Conservation (phyloP, 2,797 vertebrate species). For the Anguilla megastoma region DNA sequence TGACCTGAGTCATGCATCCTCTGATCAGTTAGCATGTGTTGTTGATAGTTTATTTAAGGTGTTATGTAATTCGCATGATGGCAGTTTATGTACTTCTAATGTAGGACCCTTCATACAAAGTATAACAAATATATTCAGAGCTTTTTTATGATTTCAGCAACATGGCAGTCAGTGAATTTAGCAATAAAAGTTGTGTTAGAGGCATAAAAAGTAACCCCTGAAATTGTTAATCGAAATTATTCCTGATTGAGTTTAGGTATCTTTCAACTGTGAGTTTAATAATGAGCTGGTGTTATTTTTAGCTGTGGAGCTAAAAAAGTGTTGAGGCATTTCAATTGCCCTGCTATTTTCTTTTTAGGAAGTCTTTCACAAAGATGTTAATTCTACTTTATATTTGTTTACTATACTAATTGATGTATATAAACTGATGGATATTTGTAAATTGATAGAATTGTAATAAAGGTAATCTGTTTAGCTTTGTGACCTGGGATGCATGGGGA, state of each 20-base stretch:
- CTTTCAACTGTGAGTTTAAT: conserved; percentile 10
- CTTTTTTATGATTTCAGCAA: background rate
- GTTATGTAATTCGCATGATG: background rate
- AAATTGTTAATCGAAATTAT: background rate
- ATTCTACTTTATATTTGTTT: conserved; percentile 35
- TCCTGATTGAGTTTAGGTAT: background rate
- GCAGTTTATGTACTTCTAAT: background rate
- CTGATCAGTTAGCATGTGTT: background rate
- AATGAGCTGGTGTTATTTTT: background rate
- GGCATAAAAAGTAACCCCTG: background rate
- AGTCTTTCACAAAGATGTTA: background rate
- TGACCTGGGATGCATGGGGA: conserved; percentile 76
- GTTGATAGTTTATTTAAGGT: background rate
- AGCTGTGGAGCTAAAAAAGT: background rate
- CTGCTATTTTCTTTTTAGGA: background rate
- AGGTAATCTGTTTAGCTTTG: conserved; percentile 61
- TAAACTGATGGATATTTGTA: conserved; percentile 34
- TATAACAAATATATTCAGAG: background rate
- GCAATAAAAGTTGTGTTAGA: background rate
- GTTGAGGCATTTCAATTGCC: background rate
- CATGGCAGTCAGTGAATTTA: background rate
- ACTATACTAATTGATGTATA: conserved; percentile 50
- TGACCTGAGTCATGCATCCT: background rate
- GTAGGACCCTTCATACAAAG: background rate
- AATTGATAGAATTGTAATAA: conserved; percentile 50